Conservation (phyloP, 1,140 invertebrate genomes). For the Chionoecetes opilio region DNA sequence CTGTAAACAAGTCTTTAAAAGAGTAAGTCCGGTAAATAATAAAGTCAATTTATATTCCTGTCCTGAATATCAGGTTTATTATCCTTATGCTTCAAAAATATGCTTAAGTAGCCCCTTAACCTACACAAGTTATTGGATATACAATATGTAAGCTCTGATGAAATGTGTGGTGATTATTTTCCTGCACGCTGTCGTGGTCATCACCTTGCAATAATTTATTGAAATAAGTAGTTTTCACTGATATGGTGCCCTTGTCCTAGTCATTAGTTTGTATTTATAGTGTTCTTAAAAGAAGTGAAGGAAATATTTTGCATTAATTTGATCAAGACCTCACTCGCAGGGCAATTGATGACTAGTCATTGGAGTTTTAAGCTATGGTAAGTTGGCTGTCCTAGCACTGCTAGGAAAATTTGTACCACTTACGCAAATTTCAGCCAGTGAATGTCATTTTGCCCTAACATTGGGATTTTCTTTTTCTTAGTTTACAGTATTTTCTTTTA, state of each 20-base stretch:
- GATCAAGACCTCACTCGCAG: conserved; percentile 12
- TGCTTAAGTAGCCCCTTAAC: no score
- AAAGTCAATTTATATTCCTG: no score
- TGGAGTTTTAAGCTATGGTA: conserved; percentile 24
- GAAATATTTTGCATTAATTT: not conserved
- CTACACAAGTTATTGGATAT: no score
- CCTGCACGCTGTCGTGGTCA: no score
- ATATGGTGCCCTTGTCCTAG: no score
- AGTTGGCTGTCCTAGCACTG: not conserved
- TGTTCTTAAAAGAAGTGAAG: not conserved
- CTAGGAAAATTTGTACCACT: not conserved
- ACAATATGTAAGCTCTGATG: no score
- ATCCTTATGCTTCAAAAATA: no score
- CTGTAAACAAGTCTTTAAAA: no score
- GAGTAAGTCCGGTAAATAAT: no score
- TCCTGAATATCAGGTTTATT: no score
- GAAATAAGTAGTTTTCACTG: no score
- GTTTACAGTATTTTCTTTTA: not conserved
- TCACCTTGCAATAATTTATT: not conserved
- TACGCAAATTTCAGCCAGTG: not conserved
- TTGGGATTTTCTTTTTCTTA: not conserved
- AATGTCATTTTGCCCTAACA: not conserved
- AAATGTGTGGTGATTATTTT: no score
- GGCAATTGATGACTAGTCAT: conserved; percentile 17
- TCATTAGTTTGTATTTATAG: conserved; percentile 18